These are phyloP conservation scores for Beris chalybata DNA, from an alignment of 2,888 invertebrate genomes.

Conservation along the genomic window DNA sequence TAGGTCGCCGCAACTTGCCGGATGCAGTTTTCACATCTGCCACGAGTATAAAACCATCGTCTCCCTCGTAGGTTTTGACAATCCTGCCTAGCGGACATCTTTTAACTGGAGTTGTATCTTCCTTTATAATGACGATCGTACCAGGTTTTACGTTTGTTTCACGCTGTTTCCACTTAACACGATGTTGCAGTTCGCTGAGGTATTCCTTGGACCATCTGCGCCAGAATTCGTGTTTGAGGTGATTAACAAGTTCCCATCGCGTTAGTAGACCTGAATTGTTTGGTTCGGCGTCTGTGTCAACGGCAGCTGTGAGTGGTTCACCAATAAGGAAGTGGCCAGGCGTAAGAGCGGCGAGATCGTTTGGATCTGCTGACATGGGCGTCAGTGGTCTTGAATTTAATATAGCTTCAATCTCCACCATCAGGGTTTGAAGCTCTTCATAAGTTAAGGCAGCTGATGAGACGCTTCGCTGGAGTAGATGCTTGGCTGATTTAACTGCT, in stretches of 20 bases:
- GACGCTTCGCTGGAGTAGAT: background rate
- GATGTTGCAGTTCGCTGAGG: slow-evolving; percentile 33
- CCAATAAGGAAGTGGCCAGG: slow-evolving; percentile 36
- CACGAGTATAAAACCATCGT: too few relatives aligned
- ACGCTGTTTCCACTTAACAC: slow-evolving; percentile 36
- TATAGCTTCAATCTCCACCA: slow-evolving; percentile 43
- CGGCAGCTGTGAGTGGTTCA: slow-evolving; percentile 27
- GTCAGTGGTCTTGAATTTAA: slow-evolving; percentile 44
- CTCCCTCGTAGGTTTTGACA: too few relatives aligned
- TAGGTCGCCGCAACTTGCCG: too few relatives aligned
- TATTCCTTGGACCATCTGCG: too few relatives aligned
- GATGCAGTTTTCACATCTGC: too few relatives aligned
- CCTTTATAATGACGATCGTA: slow-evolving; percentile 21
- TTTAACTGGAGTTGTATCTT: slow-evolving; percentile 1
- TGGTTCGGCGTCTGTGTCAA: slow-evolving; percentile 19
- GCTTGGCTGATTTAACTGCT: slow-evolving; percentile 40
- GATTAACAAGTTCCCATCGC: slow-evolving; percentile 34
- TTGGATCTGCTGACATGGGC: slow-evolving; percentile 40
- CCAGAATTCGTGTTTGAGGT: slow-evolving; percentile 29
- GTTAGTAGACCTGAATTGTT: background rate
- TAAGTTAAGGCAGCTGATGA: slow-evolving; percentile 38
- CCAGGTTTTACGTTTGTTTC: slow-evolving; percentile 12
- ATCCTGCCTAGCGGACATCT: too few relatives aligned
- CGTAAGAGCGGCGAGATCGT: slow-evolving; percentile 35
- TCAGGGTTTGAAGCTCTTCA: slow-evolving; percentile 44